Conservation (phyloP, 2,888 invertebrate species). For the Trichopoda pennipes region DNA sequence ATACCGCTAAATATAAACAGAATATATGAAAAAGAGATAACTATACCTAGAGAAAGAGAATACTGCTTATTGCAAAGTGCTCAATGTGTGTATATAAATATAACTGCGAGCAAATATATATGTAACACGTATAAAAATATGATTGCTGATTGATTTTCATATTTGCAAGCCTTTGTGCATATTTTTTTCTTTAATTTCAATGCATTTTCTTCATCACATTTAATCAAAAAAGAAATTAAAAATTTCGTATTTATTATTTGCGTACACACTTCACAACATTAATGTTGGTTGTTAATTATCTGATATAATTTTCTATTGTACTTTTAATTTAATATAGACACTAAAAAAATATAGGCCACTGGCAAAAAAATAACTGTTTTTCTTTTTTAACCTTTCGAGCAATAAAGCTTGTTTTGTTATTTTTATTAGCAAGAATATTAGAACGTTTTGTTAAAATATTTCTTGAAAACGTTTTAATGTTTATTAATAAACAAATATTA, state of each 20-base stretch:
- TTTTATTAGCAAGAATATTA: background rate
- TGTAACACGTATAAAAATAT: slow-evolving; percentile 62
- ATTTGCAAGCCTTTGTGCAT: slow-evolving; percentile 55
- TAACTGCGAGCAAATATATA: slow-evolving; percentile 13
- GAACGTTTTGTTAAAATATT: slow-evolving; percentile 22
- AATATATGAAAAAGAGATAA: slow-evolving; percentile 53
- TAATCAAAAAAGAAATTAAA: background rate
- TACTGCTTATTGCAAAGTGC: slow-evolving; percentile 12
- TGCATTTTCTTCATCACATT: slow-evolving; percentile 13
- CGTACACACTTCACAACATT: background rate
- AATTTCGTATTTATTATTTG: background rate
- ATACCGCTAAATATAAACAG: slow-evolving; percentile 42
- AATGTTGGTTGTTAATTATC: background rate
- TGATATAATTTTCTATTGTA: background rate
- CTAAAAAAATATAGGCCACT: slow-evolving; percentile 46
- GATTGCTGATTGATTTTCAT: slow-evolving; percentile 75
- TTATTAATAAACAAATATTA: slow-evolving; percentile 29
- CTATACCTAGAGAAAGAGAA: slow-evolving; percentile 37
- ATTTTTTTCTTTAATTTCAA: slow-evolving; percentile 40
- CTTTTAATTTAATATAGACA: slow-evolving; percentile 25
- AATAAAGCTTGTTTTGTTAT: slow-evolving; percentile 6
- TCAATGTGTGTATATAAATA: slow-evolving; percentile 21
- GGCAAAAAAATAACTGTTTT: slow-evolving; percentile 3
- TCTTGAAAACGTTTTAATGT: slow-evolving; percentile 6
- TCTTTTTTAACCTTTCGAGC: slow-evolving; percentile 27